Percentiles rank a stretch among this genome's conserved stretches.
These are phyloP conservation scores for Chaetops frenatus DNA, from an alignment of 2,113 vertebrate species.

Conservation along the genomic window DNA sequence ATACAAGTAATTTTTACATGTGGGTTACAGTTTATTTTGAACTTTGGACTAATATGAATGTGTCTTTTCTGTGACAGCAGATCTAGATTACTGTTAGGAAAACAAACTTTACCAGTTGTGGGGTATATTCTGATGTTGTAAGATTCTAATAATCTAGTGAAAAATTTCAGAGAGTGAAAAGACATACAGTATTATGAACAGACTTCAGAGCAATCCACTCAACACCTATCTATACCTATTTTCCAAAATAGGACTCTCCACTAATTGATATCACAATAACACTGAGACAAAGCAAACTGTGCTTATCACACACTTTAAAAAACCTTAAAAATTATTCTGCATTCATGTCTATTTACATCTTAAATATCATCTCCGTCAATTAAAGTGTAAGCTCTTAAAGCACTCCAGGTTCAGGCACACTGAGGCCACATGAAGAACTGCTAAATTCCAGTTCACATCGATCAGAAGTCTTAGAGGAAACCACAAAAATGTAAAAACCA, in stretches of 20 bases:
- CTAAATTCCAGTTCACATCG: not conserved
- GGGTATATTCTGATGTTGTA: not conserved
- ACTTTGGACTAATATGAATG: not conserved
- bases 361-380: not conserved
- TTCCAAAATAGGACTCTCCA: not conserved
- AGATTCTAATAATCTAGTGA: not conserved
- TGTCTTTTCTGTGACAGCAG: not conserved
- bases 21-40: not conserved
- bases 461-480: not conserved
- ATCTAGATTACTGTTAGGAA: not conserved
- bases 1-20: not conserved
- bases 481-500: not conserved
- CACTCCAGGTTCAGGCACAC: not conserved
- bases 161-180: not conserved
- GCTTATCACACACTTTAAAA: not conserved
- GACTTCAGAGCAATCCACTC: not conserved
- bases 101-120: not conserved
- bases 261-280: not conserved
- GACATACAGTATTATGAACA: not conserved
- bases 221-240: not conserved
- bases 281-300: not conserved
- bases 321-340: not conserved
- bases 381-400: not conserved
- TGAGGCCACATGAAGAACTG: not conserved
- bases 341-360: not conserved